A percentile compares a stretch with the other conserved stretches of the same genome.
Conservation (phyloP, 2,797 vertebrate species). For the Uromys caudimaculatus region DNA sequence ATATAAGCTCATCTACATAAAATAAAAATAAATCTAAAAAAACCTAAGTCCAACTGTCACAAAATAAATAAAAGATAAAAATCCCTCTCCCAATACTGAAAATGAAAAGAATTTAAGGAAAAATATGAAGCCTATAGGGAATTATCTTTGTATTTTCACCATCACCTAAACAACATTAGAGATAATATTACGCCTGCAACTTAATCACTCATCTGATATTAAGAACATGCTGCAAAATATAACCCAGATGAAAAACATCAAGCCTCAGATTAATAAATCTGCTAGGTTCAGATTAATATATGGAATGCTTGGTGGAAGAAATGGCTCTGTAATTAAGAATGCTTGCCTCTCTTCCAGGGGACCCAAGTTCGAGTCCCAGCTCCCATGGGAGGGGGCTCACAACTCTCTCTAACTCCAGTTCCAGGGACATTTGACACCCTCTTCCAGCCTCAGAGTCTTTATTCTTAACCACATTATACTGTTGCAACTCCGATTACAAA, state of each 20-base stretch:
- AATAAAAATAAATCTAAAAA: background rate
- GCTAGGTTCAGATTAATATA: constrained; percentile 81
- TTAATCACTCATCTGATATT: constrained; percentile 77
- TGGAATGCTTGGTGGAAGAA: constrained; percentile 72
- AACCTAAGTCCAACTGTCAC: background rate
- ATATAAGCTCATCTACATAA: background rate
- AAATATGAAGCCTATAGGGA: constrained; percentile 76
- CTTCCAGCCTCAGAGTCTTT: background rate
- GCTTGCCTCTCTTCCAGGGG: background rate
- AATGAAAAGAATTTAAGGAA: constrained; percentile 69
- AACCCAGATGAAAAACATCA: constrained; percentile 80
- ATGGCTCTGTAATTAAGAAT: background rate
- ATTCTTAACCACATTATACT: background rate
- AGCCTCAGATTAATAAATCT: constrained; percentile 78
- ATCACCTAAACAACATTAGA: constrained; percentile 80
- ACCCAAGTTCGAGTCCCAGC: background rate
- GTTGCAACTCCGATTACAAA: background rate
- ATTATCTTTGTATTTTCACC: constrained; percentile 76
- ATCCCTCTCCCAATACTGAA: background rate
- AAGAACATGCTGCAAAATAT: constrained; percentile 78
- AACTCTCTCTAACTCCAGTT: background rate
- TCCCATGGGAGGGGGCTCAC: background rate
- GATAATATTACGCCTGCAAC: constrained; percentile 67
- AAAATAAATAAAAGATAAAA: background rate
- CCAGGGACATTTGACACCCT: background rate